A percentile compares a stretch with the other conserved stretches of the same genome.
phyloP scores from a whole-genome alignment of 1,140 invertebrate genomes.

The Cotesia glomerata region DNA sequence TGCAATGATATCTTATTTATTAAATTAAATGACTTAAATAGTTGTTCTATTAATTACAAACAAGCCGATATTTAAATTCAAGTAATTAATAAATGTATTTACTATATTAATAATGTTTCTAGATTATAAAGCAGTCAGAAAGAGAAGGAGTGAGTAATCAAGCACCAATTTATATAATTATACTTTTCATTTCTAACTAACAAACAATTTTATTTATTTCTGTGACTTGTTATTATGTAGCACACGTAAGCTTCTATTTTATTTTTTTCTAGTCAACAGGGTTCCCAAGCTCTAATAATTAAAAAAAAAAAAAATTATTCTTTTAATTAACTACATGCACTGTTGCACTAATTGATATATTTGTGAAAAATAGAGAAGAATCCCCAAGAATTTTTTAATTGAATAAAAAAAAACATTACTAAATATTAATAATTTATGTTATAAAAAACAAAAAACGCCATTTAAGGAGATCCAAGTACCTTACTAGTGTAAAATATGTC shows the following conservation, averaged over 20 bases:
- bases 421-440: neutral
- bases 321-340: too few species aligned
- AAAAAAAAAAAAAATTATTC: neutral
- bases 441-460: too few species aligned
- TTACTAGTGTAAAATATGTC: too few species aligned
- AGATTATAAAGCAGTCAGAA: conserved; percentile 61
- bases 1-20: conserved; percentile 3
- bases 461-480: too few species aligned
- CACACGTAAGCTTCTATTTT: conserved; percentile 9
- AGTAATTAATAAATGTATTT: conserved; percentile 3
- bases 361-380: neutral
- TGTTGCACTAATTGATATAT: neutral
- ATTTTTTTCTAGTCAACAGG: neutral
- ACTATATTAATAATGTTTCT: conserved; percentile 46
- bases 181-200: conserved; percentile 24
- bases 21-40: neutral
- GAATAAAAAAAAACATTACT: neutral
- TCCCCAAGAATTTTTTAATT: neutral
- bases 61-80: neutral
- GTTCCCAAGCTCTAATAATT: neutral
- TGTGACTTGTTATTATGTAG: conserved; percentile 1
- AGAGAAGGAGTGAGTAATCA: conserved; percentile 64
- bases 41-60: neutral
- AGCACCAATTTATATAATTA: conserved; percentile 52
- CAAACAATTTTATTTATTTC: neutral